Evolutionary conservation across 2,888 invertebrate genomes (phyloP), one percentile per base, ranked within the genome.

Genomic region (Diaperis boleti): DNA sequence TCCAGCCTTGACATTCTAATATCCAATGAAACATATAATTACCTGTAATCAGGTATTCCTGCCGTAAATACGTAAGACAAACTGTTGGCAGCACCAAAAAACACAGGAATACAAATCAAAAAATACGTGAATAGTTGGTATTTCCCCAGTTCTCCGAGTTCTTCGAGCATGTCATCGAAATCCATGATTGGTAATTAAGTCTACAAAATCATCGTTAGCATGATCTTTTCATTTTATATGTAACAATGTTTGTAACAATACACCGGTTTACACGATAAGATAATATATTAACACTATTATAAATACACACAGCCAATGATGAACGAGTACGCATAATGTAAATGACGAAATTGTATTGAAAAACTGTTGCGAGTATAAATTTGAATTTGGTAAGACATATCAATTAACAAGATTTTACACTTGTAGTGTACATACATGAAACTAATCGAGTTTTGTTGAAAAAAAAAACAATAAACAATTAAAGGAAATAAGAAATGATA

Each of bases 51-150:
- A 6, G 87, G 87, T 35, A 83, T 80, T 41, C 86, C 87, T 5
- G 87, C 86, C 1, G 86, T 86, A 76, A 87, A 88, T 4, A 87
- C 87, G 69, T 87, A 87, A 18, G 85, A 85, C 13, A 88, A 75
- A 78, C 86, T 87, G 72, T 87, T 87, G 3, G 86, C 86, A 0
- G 86, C 87, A 8, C 83, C 85, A 75, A 87, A 87, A 62, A 87
- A 76, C 8, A 87, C 85, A 0, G 87, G 87, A 39, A 87, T 71
- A 75, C 87, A 87, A 31, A 87, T 81, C 37, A 87, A 78, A 18
- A 84, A 68, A 73, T 86, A 88, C 50, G 84, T 85, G 11, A 80
- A 81, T 55, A 84, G 81, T 76, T 88, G 88, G 71, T 84, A 88
- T 33, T 79, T 79, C 3, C 87, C 88, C 63, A 88, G 82, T 72